Evolutionary conservation across 1,140 invertebrate genomes (phyloP).

Genomic region (Drosophila parabipectinata): DNA sequence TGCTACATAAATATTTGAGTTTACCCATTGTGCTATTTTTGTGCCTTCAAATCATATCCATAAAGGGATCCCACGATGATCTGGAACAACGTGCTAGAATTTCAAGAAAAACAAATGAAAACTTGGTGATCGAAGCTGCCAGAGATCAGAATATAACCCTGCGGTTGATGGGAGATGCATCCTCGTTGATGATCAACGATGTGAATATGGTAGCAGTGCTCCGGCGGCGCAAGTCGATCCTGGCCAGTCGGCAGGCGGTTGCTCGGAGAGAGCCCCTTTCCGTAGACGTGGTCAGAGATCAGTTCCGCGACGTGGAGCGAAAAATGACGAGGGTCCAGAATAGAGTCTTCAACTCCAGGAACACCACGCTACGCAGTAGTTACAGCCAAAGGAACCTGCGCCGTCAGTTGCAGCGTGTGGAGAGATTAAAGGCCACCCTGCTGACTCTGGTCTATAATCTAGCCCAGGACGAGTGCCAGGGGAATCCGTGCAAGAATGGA

Average conservation of each 20-base stretch:
- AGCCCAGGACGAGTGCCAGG: constrained; percentile 87
- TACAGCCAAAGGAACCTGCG: constrained; percentile 34
- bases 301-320: constrained; percentile 42
- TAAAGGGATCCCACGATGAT: constrained; percentile 1
- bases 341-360: constrained; percentile 28
- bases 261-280: constrained; percentile 33
- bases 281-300: constrained; percentile 39
- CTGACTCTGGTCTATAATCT: constrained; percentile 19
- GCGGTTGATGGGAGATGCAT: constrained; percentile 58
- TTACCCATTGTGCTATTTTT: constrained; percentile 7
- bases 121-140: constrained; percentile 52
- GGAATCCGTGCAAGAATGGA: constrained; percentile 92
- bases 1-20: constrained; percentile 1
- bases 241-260: constrained; percentile 13
- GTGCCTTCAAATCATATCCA: constrained; percentile 12
- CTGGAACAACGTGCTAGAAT: constrained; percentile 6
- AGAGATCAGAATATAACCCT: constrained; percentile 63
- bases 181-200: constrained; percentile 62
- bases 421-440: constrained; percentile 20
- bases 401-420: constrained; percentile 36
- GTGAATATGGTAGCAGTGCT: constrained; percentile 51
- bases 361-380: constrained; percentile 23
- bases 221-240: constrained; percentile 17
- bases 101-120: constrained; percentile 25
- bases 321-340: constrained; percentile 29